These are phyloP conservation scores for Chlorops oryzae DNA, from an alignment of 1,140 invertebrate species.

Conservation along the genomic window DNA sequence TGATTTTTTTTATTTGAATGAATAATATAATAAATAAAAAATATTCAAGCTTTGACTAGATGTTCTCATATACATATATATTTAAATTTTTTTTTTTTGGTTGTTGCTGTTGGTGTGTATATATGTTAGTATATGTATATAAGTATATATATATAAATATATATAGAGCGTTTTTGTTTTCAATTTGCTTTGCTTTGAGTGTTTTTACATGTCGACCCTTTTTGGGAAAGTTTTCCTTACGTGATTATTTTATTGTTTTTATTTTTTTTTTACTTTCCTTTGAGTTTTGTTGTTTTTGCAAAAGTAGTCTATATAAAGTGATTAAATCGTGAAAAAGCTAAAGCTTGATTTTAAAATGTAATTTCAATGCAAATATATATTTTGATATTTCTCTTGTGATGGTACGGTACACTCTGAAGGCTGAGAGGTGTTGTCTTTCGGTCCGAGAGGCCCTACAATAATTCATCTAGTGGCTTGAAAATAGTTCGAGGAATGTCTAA, in stretches of 20 bases:
- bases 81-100: not conserved
- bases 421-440: too few species aligned
- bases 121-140: not conserved
- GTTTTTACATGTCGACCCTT: not conserved
- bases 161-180: not conserved
- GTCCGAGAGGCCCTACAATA: too few species aligned
- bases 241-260: slow-evolving; percentile 3
- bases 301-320: too few species aligned
- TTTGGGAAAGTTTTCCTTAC: slow-evolving; percentile 3
- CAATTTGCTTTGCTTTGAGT: not conserved
- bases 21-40: slow-evolving; percentile 11
- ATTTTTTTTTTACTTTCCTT: slow-evolving; percentile 8
- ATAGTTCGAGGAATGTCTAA: too few species aligned
- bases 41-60: slow-evolving; percentile 15
- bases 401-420: too few species aligned
- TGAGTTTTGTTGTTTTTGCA: slow-evolving; percentile 4
- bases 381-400: too few species aligned
- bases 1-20: slow-evolving; percentile 4
- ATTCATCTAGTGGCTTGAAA: too few species aligned
- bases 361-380: too few species aligned
- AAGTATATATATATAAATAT: not conserved
- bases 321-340: too few species aligned
- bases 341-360: too few species aligned
- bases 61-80: too few species aligned
- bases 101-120: too few species aligned